Evolutionary conservation across 2,113 vertebrate species (phyloP), one percentile per base, ranked within the genome.

Genomic region (Hypocryptadius cinnamomeus): DNA sequence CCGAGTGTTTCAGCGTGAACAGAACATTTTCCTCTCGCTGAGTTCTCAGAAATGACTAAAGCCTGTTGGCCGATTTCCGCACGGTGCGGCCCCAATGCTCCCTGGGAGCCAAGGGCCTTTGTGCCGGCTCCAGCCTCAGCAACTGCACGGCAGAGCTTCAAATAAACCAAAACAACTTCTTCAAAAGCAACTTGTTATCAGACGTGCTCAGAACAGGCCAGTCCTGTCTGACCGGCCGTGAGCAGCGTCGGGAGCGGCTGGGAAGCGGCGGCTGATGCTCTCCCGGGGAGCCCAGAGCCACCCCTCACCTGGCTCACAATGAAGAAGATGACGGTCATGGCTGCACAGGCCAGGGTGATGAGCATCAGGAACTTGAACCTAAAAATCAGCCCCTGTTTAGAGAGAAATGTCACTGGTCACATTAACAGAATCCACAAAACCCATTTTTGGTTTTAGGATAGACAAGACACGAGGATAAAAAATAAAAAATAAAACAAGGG

Each of bases 321-420:
- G 98, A 99, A 99, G 98, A 99, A 99, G 95, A 99, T 99, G 76
- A 99, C 98, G 0, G 99, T 99, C 98, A 99, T 98, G 31, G 99
- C 99, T 21, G 99, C 99, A 70, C 99, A 99, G 15, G 98, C 97
- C 96, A 99, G 94, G n/a, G 99, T 99, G 85, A 99, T 98, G 89
- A 99, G 97, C 99, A 99, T 99, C 96, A 99, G 98, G 79, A 99
- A 99, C 96, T 99, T 99, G 97, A 99, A 99, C 85, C 99, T 97
- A 96, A 99, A 99, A 94, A 99, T 99, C 59, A 99, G 98, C 78
- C 99, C 99, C 99, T 99, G 69, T 72, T 85, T 20, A 22, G 92
- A 96, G 79, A 95, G 69, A 95, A 54, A 95, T 15, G 70, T 79
- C 95, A 96, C 47, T 5, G 53, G 47, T 90, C 87, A 87, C 89